Conservation (phyloP, 2,888 invertebrate genomes). For the Phorcus lineatus region DNA sequence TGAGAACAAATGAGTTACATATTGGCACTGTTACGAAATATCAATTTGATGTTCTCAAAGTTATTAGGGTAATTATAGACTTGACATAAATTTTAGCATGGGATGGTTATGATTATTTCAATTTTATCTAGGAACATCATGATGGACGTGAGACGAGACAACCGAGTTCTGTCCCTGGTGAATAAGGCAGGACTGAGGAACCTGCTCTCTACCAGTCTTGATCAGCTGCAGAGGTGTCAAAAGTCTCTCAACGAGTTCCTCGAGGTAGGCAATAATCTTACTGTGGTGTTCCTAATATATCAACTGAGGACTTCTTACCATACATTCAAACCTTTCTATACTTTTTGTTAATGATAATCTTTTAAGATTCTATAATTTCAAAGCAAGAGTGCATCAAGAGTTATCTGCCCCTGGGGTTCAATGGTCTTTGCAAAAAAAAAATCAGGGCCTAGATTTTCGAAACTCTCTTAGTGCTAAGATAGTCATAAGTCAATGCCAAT, state of each 20-base stretch:
- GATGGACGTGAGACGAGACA: conserved; percentile 86
- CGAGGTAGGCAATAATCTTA: conserved; percentile 79
- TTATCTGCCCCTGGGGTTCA: no score
- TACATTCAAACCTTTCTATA: no score
- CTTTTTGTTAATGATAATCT: no score
- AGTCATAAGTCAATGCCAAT: no score
- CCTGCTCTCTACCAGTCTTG: conserved; percentile 88
- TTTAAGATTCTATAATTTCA: no score
- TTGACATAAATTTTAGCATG: not conserved
- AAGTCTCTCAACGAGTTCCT: conserved; percentile 95
- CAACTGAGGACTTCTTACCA: no score
- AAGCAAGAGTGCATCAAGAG: no score
- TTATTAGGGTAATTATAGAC: not conserved
- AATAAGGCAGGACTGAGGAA: conserved; percentile 83
- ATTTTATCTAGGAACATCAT: conserved; percentile 82
- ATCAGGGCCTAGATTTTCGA: no score
- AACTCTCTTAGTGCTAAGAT: no score
- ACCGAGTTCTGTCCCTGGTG: conserved; percentile 84
- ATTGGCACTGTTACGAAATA: not conserved
- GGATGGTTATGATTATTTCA: not conserved
- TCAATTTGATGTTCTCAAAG: not conserved
- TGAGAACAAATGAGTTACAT: no score
- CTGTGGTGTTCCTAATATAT: no score
- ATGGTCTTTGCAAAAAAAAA: no score
- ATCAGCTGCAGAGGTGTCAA: conserved; percentile 93